A percentile compares a stretch with the other conserved stretches of the same genome.
phyloP scores from a whole-genome alignment of 2,113 vertebrate species.

The Phaethon lepturus region DNA sequence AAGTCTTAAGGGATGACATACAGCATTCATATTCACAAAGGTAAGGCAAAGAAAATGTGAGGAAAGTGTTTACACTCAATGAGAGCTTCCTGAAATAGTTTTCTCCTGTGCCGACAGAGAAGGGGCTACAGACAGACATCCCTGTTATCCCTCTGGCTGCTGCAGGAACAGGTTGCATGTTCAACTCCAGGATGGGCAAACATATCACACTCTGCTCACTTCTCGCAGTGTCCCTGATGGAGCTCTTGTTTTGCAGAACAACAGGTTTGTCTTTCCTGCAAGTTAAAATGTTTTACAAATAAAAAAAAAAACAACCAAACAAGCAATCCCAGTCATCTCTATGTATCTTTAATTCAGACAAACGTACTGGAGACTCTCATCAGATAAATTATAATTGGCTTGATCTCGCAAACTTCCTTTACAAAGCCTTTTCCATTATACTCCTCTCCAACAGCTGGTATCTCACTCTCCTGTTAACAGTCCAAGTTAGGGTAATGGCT shows the following conservation, averaged over 20 bases:
- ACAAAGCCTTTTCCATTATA: slow-evolving; percentile 21
- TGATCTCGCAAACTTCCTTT: slow-evolving; percentile 21
- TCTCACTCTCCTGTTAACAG: slow-evolving; percentile 46
- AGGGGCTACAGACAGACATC: neutral
- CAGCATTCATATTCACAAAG: neutral
- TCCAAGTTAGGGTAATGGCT: slow-evolving; percentile 38
- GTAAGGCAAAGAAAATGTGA: neutral
- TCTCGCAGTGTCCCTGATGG: neutral
- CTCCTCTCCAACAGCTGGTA: slow-evolving; percentile 32
- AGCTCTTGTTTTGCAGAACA: neutral
- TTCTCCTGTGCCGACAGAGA: neutral
- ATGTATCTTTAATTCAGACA: neutral
- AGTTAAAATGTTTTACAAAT: neutral
- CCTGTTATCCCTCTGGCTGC: neutral
- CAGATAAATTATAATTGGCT: neutral
- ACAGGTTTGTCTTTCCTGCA: neutral
- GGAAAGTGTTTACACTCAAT: neutral
- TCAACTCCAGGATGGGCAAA: neutral
- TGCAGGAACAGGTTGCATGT: neutral
- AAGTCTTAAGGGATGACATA: neutral
- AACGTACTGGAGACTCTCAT: neutral
- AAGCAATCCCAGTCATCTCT: neutral
- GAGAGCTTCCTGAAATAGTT: neutral
- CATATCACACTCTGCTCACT: neutral
- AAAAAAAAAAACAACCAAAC: neutral